These are phyloP conservation scores for Microcaecilia unicolor DNA, from an alignment of 2,797 vertebrate genomes.

Conservation along the genomic window DNA sequence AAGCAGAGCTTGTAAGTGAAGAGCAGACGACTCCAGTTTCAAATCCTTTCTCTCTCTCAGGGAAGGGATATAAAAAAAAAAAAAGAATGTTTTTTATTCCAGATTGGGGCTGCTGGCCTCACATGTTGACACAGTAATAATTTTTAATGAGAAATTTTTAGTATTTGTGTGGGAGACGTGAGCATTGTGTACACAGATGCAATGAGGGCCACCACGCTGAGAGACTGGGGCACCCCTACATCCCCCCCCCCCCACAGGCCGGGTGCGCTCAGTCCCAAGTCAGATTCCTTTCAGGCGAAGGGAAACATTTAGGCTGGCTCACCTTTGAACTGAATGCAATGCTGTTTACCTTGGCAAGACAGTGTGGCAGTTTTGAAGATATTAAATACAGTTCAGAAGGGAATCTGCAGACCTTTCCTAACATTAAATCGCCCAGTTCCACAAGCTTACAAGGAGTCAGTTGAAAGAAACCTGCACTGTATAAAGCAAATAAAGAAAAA, in stretches of 20 bases:
- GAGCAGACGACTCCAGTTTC: slow-evolving; percentile 36
- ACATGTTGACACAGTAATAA: slow-evolving; percentile 72
- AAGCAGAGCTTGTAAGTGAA: slow-evolving; percentile 24
- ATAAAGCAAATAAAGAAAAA: not conserved
- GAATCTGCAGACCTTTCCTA: slow-evolving; percentile 73
- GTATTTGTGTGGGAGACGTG: slow-evolving; percentile 71
- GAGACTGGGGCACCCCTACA: slow-evolving; percentile 23
- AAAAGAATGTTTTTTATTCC: slow-evolving; percentile 55
- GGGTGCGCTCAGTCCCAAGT: slow-evolving; percentile 65
- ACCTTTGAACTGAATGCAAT: slow-evolving; percentile 93
- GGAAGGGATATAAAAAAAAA: slow-evolving; percentile 20
- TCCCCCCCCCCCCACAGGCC: slow-evolving; percentile 63
- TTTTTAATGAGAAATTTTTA: slow-evolving; percentile 75
- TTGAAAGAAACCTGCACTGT: not conserved
- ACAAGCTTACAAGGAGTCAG: slow-evolving; percentile 47
- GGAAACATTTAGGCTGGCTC: slow-evolving; percentile 91
- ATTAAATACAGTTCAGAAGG: slow-evolving; percentile 95
- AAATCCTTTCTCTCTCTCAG: slow-evolving; percentile 28
- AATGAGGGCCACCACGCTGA: slow-evolving; percentile 42
- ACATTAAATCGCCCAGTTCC: slow-evolving; percentile 78
- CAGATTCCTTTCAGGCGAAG: slow-evolving; percentile 79
- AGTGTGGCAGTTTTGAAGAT: slow-evolving; percentile 98
- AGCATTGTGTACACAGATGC: slow-evolving; percentile 80
- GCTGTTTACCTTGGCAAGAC: slow-evolving; percentile 97
- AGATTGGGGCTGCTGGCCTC: slow-evolving; percentile 49